phyloP scores from a whole-genome alignment of 2,888 invertebrate genomes.

The Darwinula stevensoni region DNA sequence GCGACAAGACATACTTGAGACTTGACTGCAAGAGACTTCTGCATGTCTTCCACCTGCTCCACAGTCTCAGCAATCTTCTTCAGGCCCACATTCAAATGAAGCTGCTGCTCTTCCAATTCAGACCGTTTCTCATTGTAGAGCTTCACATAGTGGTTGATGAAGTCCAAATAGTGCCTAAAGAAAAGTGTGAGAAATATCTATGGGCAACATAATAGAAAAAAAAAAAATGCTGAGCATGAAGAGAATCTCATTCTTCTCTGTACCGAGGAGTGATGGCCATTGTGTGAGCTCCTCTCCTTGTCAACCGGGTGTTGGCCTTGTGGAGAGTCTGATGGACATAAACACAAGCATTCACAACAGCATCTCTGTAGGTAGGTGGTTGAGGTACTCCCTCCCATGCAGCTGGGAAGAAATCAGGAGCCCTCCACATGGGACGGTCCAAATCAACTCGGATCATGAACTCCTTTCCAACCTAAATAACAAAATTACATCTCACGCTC shows the following conservation, averaged over 20 bases:
- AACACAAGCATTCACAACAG: slow-evolving; percentile 94
- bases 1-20: no score
- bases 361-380: slow-evolving; percentile 59
- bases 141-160: slow-evolving; percentile 96
- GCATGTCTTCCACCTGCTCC: slow-evolving; percentile 97
- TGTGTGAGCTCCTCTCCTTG: slow-evolving; percentile 70
- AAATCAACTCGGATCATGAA: slow-evolving; percentile 86
- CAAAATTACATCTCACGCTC: no score
- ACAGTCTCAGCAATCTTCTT: slow-evolving; percentile 98
- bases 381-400: slow-evolving; percentile 23
- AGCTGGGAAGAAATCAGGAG: slow-evolving; percentile 69
- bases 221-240: neutral
- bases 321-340: slow-evolving; percentile 94
- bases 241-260: slow-evolving; percentile 12
- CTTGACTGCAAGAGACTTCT: slow-evolving; percentile 89
- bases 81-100: slow-evolving; percentile 91
- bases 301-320: slow-evolving; percentile 63
- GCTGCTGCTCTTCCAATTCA: slow-evolving; percentile 91
- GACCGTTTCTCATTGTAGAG: slow-evolving; percentile 89
- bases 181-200: slow-evolving; percentile 6
- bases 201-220: neutral
- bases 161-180: slow-evolving; percentile 90
- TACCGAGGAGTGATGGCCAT: slow-evolving; percentile 95
- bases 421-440: slow-evolving; percentile 51
- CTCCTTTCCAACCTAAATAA: slow-evolving; percentile 84